Base-by-base conservation (phyloP, 2,113 vertebrate genomes). In the Bombycilla garrulus region DNA sequence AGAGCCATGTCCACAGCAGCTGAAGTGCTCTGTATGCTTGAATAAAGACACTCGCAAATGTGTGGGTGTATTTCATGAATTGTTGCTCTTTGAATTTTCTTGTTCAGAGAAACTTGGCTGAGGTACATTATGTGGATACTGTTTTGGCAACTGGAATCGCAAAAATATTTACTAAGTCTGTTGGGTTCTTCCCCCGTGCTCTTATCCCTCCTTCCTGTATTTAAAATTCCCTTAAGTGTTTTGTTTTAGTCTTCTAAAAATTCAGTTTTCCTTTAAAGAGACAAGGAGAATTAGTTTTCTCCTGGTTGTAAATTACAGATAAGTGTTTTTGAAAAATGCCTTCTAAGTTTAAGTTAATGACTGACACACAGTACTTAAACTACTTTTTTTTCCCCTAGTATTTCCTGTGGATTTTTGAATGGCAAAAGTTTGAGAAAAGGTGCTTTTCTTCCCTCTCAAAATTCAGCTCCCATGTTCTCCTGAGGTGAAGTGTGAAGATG, bases 131-230 rank as follows among this genome's bases (percentile, higher is more conserved):
- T 69, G 78, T 48, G 67, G 83, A 90, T 87, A 61, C 86, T 48
- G 90, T 83, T 96, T 78, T 88, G 92, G 92, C 91, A 80, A 53
- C 74, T 78, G 56, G 36, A 85, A 73, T 86, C 13, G 25, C 65
- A 90, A 36, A 87, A 93, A 90, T 93, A 83, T 92, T 94, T 95
- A 84, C 1, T 0, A 73, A 86, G 40, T 54, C 86, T 60, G 42
- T 78, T 80, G 85, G 38, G 74, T 92, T 93, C 85, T 88, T 94
- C 47, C 71, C 61, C 58, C 13, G 2, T 88, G 36, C 51, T 60
- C 84, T 85, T 92, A 69, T 64, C 45, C 40, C 62, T 78, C 53
- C 60, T 95, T 96, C 86, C 90, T 92, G 94, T 92, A 64, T 76
- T 93, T 71, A 88, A 80, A 93, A 91, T 86, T 93, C 89, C 48